Evolutionary conservation across 2,797 vertebrate genomes (phyloP), one percentile per base, ranked within the genome.

Genomic region (Balearica regulorum): DNA sequence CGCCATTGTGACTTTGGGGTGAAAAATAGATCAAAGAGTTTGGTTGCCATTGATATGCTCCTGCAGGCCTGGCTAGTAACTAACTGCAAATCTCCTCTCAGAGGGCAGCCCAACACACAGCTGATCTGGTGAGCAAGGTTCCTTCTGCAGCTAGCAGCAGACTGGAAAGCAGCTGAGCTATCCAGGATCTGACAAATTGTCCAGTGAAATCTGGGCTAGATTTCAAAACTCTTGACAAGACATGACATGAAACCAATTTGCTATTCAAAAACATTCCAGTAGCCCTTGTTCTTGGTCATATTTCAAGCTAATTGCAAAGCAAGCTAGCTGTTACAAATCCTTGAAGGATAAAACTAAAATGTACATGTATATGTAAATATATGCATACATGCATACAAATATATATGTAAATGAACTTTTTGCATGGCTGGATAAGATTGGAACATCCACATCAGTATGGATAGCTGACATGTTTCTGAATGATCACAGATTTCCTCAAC

Each of bases 221-320:
- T 90, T 93, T 96, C 90, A 95, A 92, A 88, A 68, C 14, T 11
- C 24, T 89, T 87, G 77, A 80, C 87, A 84, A 80, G 80, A 71
- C 35, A 70, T 41, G 77, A 94, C 86, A 87, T 22, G 49, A 89
- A 94, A 95, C 35, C 55, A 83, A 73, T 53, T 71, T 78, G 26
- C 31, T 90, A 57, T 94, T 92, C 75, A 73, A 87, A 97, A 90
- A 11, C 64, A 51, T 61, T 92, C 75, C 81, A 76, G 10, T 49
- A 75, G 37, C 53, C 72, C 61, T 87, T 94, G 51, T 73, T 83
- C 53, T 87, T 84, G 35, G 64, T 80, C 79, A 65, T 76, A 58
- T 73, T 93, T 95, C 53, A 87, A 96, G 93, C 37, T 83, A 87
- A 95, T 69, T 90, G 71, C n/a, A 89, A 79, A 90, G 65, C 51